Conservation (phyloP, 2,888 invertebrate genomes). For the Oconnorella tubifera region DNA sequence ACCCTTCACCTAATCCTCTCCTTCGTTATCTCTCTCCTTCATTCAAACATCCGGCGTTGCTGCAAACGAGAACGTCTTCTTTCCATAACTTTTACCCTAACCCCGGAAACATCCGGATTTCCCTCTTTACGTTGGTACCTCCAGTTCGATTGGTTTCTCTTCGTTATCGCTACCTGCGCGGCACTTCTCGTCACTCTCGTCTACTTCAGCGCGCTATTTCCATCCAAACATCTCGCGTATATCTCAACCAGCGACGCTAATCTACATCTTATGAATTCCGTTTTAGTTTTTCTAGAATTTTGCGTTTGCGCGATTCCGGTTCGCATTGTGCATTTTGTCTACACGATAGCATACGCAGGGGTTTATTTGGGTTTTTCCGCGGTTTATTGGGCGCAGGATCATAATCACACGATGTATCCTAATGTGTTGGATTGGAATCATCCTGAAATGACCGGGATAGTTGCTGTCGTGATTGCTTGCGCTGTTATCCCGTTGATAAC, state of each 20-base stretch:
- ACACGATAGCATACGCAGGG: slow-evolving; percentile 40
- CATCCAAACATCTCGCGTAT: neutral
- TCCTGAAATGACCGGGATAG: slow-evolving; percentile 38
- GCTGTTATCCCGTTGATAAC: neutral
- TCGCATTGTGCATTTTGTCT: slow-evolving; percentile 43
- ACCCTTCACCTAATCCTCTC: slow-evolving; percentile 38
- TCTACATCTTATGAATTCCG: slow-evolving; percentile 45
- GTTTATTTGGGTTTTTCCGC: slow-evolving; percentile 44
- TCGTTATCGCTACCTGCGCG: slow-evolving; percentile 2
- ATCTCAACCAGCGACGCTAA: slow-evolving; percentile 34
- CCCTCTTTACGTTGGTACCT: slow-evolving; percentile 19
- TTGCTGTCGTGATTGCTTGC: slow-evolving; percentile 26
- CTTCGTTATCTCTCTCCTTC: slow-evolving; percentile 13
- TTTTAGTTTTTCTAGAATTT: slow-evolving; percentile 44
- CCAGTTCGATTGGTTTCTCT: slow-evolving; percentile 31
- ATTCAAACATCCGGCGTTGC: neutral
- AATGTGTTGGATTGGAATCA: slow-evolving; percentile 47
- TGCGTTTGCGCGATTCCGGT: slow-evolving; percentile 42
- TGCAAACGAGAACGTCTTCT: neutral
- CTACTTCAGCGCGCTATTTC: slow-evolving; percentile 20
- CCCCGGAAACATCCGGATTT: neutral
- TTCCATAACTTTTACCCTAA: neutral
- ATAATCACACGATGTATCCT: slow-evolving; percentile 45
- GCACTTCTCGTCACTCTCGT: slow-evolving; percentile 40
- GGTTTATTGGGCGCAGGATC: slow-evolving; percentile 45